Base-by-base conservation (phyloP, 1,140 invertebrate genomes). In the Leptinotarsa texana region DNA sequence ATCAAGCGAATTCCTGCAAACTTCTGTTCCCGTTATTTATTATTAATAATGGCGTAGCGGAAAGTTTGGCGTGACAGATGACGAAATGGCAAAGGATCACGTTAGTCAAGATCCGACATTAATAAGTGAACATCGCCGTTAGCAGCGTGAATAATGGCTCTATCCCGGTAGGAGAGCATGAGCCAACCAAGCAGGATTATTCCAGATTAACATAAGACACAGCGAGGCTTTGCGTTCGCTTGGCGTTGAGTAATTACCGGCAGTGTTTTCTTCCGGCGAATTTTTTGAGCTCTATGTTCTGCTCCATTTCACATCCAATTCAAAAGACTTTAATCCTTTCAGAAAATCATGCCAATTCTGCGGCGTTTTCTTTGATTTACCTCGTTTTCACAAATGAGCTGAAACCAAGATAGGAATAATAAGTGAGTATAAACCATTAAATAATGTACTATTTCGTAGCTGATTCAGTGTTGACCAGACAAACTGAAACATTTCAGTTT, bases 161-260 rank as follows among this genome's bases (percentile, higher is more conserved):
- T 70, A 75, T 74, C 68, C 77, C 76, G 79, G 80, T 77, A 81
- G 81, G 77, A 81, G 76, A 82, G 80, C 81, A 83, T 76, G 79
- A 83, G 75, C 80, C 79, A 81, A 81, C 83, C 78, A 80, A 82
- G 82, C 80, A 80, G 83, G 83, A 84, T 84, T 84, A 83, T 80
- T 74, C 78, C 76, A 77, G 83, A 84, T 84, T 84, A 83, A 84
- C 83, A 84, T 84, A 84, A 84, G 83, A 83, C 83, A 83, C 82
- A 84, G 82, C 80, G 76, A 77, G 79, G 83, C 82, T 84, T 83
- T 82, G 77, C 82, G 77, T 84, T 82, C 79, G 78, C 74, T 72
- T 84, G 83, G 83, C 83, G 83, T 80, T 84, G 83, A 84, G 79
- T 84, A 84, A 84, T 84, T 84, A 83, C 82, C 70, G 69, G 69